Evolutionary conservation across 1,140 invertebrate genomes (phyloP), one percentile per base, ranked within the genome.

Genomic region (Atta cephalotes): DNA sequence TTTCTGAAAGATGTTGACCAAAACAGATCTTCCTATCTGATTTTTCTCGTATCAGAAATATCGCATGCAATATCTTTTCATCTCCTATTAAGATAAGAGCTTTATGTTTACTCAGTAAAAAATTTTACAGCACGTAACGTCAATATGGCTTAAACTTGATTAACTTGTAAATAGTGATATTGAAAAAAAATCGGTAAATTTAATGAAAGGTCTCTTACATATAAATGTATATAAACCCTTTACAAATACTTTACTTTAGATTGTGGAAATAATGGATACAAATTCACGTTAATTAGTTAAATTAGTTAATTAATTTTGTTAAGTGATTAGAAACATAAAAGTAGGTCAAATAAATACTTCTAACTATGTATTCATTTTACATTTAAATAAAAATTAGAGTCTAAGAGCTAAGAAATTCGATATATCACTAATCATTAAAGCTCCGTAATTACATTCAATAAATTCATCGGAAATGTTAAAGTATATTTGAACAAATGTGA

Each of bases 401-500:
- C 6, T 10, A 45, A 12, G 6, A 16, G 62, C 0, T 45, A 14
- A 60, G 6, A 39, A 3, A 35, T 35, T 21, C 12, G 31, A 53
- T 28, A 21, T 25, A 51, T 51, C 16, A 49, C 62, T 79, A 65
- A 78, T 1, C 39, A 35, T 80, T 56, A 58, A 10, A 81, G 45
- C 39, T 78, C 10, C 21, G 9, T 12, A 45, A 80, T 53, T 70
- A 25, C 31, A 28, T 39, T 25, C 4, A 16, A 53, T 68, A 68
- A 80, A 68, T 28, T 25, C 7, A 28, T 53, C n/a, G 31, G 21
- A 71, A 56, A 71, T 5, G 31, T 81, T 68, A 70, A 56, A 16
- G 68, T 31, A 80, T 9, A 14, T 18, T 70, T 16, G 49, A 71
- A n/a, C 14, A 80, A 80, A 70, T 51, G 21, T 35, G n/a, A 7